Evolutionary conservation across 2,888 invertebrate genomes (phyloP).

Genomic region (Himalopsyche japonica): DNA sequence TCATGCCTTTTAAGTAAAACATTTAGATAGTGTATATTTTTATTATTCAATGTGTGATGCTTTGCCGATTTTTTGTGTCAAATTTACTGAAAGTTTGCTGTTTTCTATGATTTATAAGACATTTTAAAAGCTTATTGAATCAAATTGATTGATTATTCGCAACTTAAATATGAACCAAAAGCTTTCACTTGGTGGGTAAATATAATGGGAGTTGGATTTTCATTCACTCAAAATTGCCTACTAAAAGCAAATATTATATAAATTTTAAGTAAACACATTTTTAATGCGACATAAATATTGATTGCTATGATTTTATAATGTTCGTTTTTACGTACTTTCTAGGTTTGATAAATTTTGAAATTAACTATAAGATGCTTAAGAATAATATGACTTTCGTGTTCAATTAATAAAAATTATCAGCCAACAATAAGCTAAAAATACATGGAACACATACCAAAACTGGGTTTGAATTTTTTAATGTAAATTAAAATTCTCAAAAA

Average conservation of each 20-base stretch:
- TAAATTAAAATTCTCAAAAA: too few relatives aligned
- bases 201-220: neutral
- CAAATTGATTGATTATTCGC: neutral
- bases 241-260: neutral
- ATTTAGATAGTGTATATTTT: too few relatives aligned
- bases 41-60: too few relatives aligned
- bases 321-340: neutral
- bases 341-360: neutral
- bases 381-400: too few relatives aligned
- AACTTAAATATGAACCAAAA: neutral
- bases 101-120: neutral
- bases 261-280: neutral
- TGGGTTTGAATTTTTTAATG: too few relatives aligned
- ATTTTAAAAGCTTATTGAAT: neutral
- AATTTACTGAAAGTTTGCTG: neutral
- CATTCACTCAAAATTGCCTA: neutral
- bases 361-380: too few relatives aligned
- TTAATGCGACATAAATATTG: neutral
- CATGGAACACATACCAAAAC: too few relatives aligned
- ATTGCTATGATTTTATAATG: neutral
- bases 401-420: too few relatives aligned
- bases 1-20: too few relatives aligned
- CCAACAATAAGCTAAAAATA: too few relatives aligned
- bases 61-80: neutral
- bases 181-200: neutral